A percentile compares a stretch with the other conserved stretches of the same genome.
These are phyloP conservation scores for Cryptotis parvus DNA, from an alignment of 2,113 vertebrate genomes.

Conservation along the genomic window DNA sequence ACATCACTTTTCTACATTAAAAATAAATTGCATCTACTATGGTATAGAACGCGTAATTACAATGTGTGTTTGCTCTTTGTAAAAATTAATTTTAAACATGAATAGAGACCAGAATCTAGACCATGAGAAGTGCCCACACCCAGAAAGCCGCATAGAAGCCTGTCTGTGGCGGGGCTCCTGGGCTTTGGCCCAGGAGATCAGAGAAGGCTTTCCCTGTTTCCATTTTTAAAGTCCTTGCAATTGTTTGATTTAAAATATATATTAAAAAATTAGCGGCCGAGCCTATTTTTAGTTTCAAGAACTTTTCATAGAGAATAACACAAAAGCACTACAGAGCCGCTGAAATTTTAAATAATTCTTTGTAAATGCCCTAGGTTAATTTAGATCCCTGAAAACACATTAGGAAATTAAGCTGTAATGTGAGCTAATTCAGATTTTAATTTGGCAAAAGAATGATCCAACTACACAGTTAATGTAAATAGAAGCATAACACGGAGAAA, in stretches of 20 bases:
- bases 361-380: constrained; percentile 91
- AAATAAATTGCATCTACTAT: constrained; percentile 79
- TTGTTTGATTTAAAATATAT: constrained; percentile 87
- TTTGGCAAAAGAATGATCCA: constrained; percentile 95
- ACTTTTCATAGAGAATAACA: constrained; percentile 85
- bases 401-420: constrained; percentile 95
- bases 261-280: constrained; percentile 86
- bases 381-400: constrained; percentile 94
- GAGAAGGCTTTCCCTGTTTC: constrained; percentile 81
- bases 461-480: constrained; percentile 94
- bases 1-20: constrained; percentile 74
- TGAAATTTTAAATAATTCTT: constrained; percentile 91
- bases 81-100: constrained; percentile 82
- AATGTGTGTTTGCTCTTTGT: constrained; percentile 68
- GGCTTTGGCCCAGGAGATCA: constrained; percentile 77
- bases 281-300: constrained; percentile 86
- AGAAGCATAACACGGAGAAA: constrained; percentile 91
- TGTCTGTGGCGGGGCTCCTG: constrained; percentile 70
- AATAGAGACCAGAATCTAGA: constrained; percentile 77
- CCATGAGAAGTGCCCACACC: constrained; percentile 74
- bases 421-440: constrained; percentile 97
- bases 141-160: constrained; percentile 81
- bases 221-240: constrained; percentile 83
- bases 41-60: constrained; percentile 80
- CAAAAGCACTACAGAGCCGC: constrained; percentile 83